Evolutionary conservation across 2,113 vertebrate genomes (phyloP).

Genomic region (Hassar affinis): DNA sequence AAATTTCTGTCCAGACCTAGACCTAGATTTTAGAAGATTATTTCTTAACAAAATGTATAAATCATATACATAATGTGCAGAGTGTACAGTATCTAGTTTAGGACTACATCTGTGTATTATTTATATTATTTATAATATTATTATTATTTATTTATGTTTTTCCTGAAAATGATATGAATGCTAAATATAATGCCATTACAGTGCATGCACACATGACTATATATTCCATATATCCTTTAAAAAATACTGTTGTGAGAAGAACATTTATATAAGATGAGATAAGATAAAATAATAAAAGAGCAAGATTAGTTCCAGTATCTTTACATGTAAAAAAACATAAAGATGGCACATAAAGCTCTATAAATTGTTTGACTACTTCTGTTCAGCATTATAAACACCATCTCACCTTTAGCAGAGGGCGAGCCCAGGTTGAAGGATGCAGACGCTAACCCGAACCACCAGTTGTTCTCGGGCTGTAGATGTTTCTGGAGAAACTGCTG

Average conservation of each 20-base stretch:
- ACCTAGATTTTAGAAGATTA: neutral
- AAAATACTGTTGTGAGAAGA: neutral
- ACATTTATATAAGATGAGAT: neutral
- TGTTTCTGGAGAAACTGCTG: constrained; percentile 84
- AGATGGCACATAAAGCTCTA: neutral
- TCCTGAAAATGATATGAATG: neutral
- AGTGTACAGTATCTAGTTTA: neutral
- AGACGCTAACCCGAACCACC: constrained; percentile 85
- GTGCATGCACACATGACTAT: neutral
- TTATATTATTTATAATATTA: neutral
- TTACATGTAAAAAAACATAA: no score
- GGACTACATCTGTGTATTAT: neutral
- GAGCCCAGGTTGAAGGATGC: constrained; percentile 67
- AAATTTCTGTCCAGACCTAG: neutral
- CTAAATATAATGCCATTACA: neutral
- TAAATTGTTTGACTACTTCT: neutral
- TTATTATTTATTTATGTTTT: neutral
- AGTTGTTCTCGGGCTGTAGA: constrained; percentile 76
- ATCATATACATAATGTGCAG: neutral
- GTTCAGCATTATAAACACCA: constrained; percentile 57
- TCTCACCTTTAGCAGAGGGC: constrained; percentile 59
- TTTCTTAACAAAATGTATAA: neutral
- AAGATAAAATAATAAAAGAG: neutral
- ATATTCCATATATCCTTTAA: neutral
- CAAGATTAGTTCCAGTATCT: neutral